These are phyloP conservation scores for Temnothorax unifasciatus DNA, from an alignment of 2,888 invertebrate genomes.

Conservation along the genomic window DNA sequence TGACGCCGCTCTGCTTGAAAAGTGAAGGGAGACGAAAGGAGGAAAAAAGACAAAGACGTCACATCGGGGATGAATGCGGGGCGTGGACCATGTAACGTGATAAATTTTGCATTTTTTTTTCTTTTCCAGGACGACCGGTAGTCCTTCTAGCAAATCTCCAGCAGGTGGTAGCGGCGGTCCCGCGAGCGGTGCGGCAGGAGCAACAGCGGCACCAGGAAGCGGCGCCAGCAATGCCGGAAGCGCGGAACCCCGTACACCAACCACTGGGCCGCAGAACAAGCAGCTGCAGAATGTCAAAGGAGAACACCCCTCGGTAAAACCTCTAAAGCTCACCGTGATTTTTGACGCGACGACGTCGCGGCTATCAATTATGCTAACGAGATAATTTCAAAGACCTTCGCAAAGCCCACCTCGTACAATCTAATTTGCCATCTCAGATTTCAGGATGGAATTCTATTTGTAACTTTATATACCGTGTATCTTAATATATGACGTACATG, in stretches of 20 bases:
- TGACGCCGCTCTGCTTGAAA: neutral
- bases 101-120: slow-evolving; percentile 4
- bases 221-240: slow-evolving; percentile 86
- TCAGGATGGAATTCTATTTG: neutral
- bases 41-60: neutral
- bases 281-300: slow-evolving; percentile 92
- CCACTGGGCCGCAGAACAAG: slow-evolving; percentile 90
- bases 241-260: slow-evolving; percentile 87
- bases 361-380: slow-evolving; percentile 2
- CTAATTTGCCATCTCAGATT: slow-evolving; percentile 3
- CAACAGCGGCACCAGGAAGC: slow-evolving; percentile 58
- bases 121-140: slow-evolving; percentile 90
- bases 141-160: slow-evolving; percentile 92
- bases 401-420: neutral
- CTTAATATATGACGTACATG: neutral
- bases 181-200: slow-evolving; percentile 42
- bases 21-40: neutral
- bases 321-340: neutral
- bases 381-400: neutral
- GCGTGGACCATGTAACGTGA: neutral
- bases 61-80: neutral
- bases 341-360: slow-evolving; percentile 5
- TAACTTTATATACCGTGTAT: neutral
- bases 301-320: slow-evolving; percentile 91
- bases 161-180: slow-evolving; percentile 86